A percentile compares a stretch with the other conserved stretches of the same genome.
These are phyloP conservation scores for Dendrophyllia cribrosa DNA, from an alignment of 64 coral and sea anemone genomes.

Conservation along the genomic window DNA sequence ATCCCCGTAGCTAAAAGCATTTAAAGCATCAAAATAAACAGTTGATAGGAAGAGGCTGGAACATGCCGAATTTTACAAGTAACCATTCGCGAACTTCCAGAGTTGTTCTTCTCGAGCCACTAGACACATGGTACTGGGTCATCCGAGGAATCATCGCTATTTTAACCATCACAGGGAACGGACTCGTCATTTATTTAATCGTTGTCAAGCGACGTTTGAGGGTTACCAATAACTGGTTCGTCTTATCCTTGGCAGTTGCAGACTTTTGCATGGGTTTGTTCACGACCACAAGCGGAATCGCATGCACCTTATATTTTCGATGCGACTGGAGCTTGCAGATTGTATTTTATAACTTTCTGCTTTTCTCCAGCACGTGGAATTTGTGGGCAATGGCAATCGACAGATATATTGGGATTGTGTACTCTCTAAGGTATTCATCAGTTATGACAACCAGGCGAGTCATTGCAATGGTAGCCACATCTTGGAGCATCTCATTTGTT, in stretches of 20 bases:
- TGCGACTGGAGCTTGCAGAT: conserved; percentile 16
- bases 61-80: not conserved
- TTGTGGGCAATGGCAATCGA: conserved; percentile 34
- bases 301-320: not conserved
- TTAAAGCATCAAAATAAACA: not conserved
- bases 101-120: not conserved
- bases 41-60: not conserved
- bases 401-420: conserved; percentile 14
- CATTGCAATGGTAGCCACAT: not conserved
- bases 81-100: not conserved
- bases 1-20: not conserved
- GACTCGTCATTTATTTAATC: conserved; percentile 40
- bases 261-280: conserved; percentile 53
- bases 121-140: conserved; percentile 8
- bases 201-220: not conserved
- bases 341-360: not conserved
- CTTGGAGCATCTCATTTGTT: conserved; percentile 2
- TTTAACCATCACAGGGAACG: conserved; percentile 38
- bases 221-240: conserved; percentile 53
- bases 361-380: not conserved
- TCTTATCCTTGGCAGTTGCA: conserved; percentile 42
- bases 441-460: conserved; percentile 2
- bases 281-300: conserved; percentile 3
- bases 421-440: conserved; percentile 3
- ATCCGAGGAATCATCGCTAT: conserved; percentile 20